phyloP scores from a whole-genome alignment of 2,113 vertebrate species.

The Rhynchomys soricoides region DNA sequence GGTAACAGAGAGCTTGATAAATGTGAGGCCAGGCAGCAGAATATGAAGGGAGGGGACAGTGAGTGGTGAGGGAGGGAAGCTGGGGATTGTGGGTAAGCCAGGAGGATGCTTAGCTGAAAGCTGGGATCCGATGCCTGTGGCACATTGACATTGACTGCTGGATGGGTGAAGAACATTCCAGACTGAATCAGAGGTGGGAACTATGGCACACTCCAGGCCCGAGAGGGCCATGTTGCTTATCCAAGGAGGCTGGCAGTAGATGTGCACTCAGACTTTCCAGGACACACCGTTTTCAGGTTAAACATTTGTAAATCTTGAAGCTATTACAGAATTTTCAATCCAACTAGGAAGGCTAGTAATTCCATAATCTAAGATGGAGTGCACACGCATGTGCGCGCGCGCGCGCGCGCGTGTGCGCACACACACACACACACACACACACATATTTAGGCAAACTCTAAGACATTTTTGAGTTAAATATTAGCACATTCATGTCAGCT shows the following conservation, averaged over 20 bases:
- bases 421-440: background rate
- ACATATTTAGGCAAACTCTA: too few relatives aligned
- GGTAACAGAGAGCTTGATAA: background rate
- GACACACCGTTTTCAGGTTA: background rate
- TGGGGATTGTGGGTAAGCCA: fast-evolving
- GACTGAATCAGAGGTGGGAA: background rate
- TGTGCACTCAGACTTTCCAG: background rate
- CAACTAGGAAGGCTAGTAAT: background rate
- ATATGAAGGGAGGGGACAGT: fast-evolving
- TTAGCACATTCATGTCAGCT: background rate
- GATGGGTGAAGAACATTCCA: background rate
- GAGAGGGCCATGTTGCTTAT: background rate
- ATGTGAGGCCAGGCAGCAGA: background rate
- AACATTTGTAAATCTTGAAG: background rate
- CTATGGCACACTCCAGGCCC: too few relatives aligned
- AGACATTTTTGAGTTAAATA: background rate
- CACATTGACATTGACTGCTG: background rate
- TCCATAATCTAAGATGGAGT: background rate
- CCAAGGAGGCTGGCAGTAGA: background rate
- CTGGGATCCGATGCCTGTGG: fast-evolving
- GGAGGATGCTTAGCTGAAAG: too few relatives aligned
- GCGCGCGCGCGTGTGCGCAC: background rate
- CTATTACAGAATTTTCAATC: background rate
- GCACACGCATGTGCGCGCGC: too few relatives aligned
- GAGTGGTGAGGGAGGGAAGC: too few relatives aligned